Evolutionary conservation across 1,140 invertebrate species (phyloP).

Genomic region (Aphidius ervi): DNA sequence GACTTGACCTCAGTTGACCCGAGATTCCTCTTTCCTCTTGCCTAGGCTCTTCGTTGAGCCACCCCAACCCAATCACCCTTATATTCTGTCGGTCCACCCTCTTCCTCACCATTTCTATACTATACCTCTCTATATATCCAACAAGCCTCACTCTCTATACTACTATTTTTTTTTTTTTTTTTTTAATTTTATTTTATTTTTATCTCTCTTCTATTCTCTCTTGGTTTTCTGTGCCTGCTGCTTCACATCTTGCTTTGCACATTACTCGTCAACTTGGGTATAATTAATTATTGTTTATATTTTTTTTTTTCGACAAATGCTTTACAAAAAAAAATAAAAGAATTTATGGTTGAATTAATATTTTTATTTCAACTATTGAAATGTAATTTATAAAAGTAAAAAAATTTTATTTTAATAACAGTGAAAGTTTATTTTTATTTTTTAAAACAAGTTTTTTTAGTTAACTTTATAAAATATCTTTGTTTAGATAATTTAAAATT

Average conservation of each 20-base stretch:
- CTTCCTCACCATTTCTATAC: conserved; percentile 21
- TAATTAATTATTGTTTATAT: too few species aligned
- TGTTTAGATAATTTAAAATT: too few species aligned
- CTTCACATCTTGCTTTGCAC: conserved; percentile 41
- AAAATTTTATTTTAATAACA: too few species aligned
- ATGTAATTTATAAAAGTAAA: too few species aligned
- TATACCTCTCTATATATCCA: conserved; percentile 13
- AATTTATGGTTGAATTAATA: too few species aligned
- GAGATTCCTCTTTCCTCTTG: conserved; percentile 27
- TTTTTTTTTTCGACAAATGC: too few species aligned
- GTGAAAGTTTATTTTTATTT: too few species aligned
- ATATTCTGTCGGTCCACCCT: conserved; percentile 13
- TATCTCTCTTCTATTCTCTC: too few species aligned
- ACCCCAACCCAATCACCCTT: neutral
- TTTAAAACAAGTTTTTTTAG: too few species aligned
- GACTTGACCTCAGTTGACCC: conserved; percentile 52
- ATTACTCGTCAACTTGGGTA: conserved; percentile 43
- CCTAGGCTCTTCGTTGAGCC: conserved; percentile 18
- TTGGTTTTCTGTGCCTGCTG: conserved; percentile 34
- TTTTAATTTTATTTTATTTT: conserved; percentile 16
- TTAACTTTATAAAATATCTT: too few species aligned
- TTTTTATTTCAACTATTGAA: too few species aligned
- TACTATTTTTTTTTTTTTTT: conserved; percentile 2
- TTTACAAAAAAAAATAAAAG: too few species aligned
- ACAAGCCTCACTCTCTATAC: conserved; percentile 4